These are phyloP conservation scores for Pollenia angustigena DNA, from an alignment of 2,888 invertebrate species.

Conservation along the genomic window DNA sequence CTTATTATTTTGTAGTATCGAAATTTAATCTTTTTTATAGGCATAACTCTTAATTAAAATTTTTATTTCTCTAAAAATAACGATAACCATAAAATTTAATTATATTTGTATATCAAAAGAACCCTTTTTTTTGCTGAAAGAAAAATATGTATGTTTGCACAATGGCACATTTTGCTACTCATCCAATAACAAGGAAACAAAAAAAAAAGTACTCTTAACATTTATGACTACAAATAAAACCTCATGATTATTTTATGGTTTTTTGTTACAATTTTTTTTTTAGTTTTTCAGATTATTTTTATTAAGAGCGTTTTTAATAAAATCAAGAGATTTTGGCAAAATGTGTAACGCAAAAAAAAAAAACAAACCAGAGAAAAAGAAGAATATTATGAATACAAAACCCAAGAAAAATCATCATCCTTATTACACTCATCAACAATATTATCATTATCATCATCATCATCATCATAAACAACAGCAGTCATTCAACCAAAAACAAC, in stretches of 20 bases:
- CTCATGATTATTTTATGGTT: constrained; percentile 1
- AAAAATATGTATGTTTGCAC: neutral
- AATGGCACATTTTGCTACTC: too few species aligned
- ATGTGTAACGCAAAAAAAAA: neutral
- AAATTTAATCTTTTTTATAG: neutral
- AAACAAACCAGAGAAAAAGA: neutral
- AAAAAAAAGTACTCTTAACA: neutral
- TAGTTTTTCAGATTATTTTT: neutral
- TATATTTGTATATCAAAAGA: neutral
- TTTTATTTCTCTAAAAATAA: neutral
- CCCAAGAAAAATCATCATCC: constrained; percentile 3
- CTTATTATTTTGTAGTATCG: neutral
- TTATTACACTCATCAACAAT: neutral
- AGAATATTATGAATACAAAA: constrained; percentile 10
- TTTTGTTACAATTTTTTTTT: neutral
- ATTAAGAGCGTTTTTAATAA: neutral
- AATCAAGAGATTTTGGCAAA: constrained; percentile 25
- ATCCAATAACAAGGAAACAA: too few species aligned
- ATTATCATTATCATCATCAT: neutral
- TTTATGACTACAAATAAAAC: neutral
- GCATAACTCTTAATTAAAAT: neutral
- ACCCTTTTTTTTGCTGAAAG: neutral
- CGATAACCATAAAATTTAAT: constrained; percentile 1
- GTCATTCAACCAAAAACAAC: constrained; percentile 12
- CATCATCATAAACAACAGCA: neutral